Conservation (phyloP, 2,888 invertebrate genomes). For the Megamerina dolium region DNA sequence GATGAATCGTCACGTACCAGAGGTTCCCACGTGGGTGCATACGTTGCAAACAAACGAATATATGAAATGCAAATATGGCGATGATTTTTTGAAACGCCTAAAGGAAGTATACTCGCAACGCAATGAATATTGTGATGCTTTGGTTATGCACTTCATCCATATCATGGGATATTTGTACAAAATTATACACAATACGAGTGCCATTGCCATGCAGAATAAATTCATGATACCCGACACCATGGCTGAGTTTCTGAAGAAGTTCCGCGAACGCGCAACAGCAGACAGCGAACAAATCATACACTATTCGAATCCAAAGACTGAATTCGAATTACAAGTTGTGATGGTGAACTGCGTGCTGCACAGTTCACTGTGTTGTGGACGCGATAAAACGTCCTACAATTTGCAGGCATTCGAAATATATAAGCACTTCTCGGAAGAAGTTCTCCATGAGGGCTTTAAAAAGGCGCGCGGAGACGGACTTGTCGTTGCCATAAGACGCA, state of each 20-base stretch:
- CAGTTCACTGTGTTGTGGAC: slow-evolving; percentile 58
- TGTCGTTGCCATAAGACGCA: slow-evolving; percentile 51
- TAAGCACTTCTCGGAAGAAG: slow-evolving; percentile 63
- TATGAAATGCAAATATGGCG: slow-evolving; percentile 49
- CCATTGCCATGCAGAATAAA: slow-evolving; percentile 11
- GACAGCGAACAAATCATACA: slow-evolving; percentile 29
- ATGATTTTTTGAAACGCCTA: slow-evolving; percentile 42
- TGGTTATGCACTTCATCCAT: slow-evolving; percentile 43
- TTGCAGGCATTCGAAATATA: slow-evolving; percentile 66
- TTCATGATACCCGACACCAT: slow-evolving; percentile 41
- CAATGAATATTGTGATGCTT: slow-evolving; percentile 32
- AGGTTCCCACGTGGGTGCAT: slow-evolving; percentile 57
- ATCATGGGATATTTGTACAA: slow-evolving; percentile 38
- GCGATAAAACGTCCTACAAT: slow-evolving; percentile 59
- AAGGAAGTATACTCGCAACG: slow-evolving; percentile 36
- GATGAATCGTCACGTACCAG: slow-evolving; percentile 55
- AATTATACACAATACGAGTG: slow-evolving; percentile 29
- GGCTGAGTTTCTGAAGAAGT: slow-evolving; percentile 35
- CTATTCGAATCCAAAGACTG: slow-evolving; percentile 33
- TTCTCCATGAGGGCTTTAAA: slow-evolving; percentile 57
- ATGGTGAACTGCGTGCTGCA: slow-evolving; percentile 52
- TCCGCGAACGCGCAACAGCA: slow-evolving; percentile 25
- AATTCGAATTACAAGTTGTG: slow-evolving; percentile 33
- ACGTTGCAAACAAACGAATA: slow-evolving; percentile 57
- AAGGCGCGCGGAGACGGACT: slow-evolving; percentile 57